A percentile compares a stretch with the other conserved stretches of the same genome.
Evolutionary conservation across 2,113 vertebrate species (phyloP).

Genomic region (Diadophis punctatus): DNA sequence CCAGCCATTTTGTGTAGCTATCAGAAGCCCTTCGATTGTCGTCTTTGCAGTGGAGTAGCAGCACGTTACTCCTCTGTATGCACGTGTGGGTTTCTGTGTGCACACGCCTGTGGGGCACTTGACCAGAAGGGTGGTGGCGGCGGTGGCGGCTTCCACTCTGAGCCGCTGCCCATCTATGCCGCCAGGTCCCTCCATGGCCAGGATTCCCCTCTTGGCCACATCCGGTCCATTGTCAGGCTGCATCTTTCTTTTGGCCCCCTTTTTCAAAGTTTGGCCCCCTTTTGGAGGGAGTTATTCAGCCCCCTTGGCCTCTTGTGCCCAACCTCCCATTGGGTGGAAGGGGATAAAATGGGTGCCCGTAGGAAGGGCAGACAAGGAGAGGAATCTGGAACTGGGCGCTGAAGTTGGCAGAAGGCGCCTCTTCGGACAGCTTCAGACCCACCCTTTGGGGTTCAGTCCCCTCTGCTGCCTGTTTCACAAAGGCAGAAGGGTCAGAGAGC

Average conservation of each 20-base stretch:
- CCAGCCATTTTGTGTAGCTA: background rate
- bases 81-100: background rate
- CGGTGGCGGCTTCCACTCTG: background rate
- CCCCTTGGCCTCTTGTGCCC: background rate
- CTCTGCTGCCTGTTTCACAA: background rate
- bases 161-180: background rate
- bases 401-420: background rate
- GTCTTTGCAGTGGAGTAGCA: background rate
- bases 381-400: background rate
- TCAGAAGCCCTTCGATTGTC: background rate
- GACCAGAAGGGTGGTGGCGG: background rate
- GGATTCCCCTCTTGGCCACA: background rate
- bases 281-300: background rate
- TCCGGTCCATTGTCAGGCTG: background rate
- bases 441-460: background rate
- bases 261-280: background rate
- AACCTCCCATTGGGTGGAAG: background rate
- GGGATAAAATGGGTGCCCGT: background rate
- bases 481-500: background rate
- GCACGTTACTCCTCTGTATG: background rate
- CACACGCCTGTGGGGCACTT: background rate
- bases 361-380: background rate
- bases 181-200: background rate
- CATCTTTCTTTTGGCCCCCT: background rate
- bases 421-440: background rate